These are phyloP conservation scores for Zonitis immaculata DNA, from an alignment of 2,888 invertebrate genomes.

Conservation along the genomic window DNA sequence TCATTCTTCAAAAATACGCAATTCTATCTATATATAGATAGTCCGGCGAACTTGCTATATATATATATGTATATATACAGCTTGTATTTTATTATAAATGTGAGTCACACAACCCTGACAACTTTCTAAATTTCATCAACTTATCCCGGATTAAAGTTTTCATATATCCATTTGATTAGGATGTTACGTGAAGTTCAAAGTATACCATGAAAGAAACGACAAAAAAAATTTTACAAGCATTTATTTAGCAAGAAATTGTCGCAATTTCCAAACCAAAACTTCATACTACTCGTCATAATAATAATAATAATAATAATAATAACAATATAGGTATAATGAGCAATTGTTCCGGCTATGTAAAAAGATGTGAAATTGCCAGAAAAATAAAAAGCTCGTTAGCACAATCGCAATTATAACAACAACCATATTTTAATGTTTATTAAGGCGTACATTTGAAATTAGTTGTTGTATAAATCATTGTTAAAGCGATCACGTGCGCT, in stretches of 20 bases:
- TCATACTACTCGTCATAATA: too few species aligned
- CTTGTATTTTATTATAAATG: not conserved
- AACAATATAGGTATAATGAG: too few species aligned
- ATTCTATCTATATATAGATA: too few species aligned
- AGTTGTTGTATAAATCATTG: conserved; percentile 19
- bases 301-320: too few species aligned
- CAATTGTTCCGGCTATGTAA: not conserved
- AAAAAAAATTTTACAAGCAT: too few species aligned
- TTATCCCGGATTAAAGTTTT: not conserved
- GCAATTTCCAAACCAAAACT: too few species aligned
- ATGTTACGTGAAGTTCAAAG: not conserved
- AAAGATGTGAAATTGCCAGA: not conserved
- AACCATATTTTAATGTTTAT: conserved; percentile 8
- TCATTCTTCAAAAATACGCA: too few species aligned
- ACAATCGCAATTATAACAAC: conserved; percentile 11
- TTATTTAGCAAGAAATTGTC: too few species aligned
- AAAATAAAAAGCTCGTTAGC: conserved; percentile 14
- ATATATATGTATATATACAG: too few species aligned
- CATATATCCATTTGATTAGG: not conserved
- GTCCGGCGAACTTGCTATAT: too few species aligned
- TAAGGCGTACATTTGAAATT: conserved; percentile 5
- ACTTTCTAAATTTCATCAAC: not conserved
- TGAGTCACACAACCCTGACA: not conserved
- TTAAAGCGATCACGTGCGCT: conserved; percentile 27
- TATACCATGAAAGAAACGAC: not conserved